These are phyloP conservation scores for Propsilocerus akamusi DNA, from an alignment of 1,140 invertebrate genomes.

Conservation along the genomic window DNA sequence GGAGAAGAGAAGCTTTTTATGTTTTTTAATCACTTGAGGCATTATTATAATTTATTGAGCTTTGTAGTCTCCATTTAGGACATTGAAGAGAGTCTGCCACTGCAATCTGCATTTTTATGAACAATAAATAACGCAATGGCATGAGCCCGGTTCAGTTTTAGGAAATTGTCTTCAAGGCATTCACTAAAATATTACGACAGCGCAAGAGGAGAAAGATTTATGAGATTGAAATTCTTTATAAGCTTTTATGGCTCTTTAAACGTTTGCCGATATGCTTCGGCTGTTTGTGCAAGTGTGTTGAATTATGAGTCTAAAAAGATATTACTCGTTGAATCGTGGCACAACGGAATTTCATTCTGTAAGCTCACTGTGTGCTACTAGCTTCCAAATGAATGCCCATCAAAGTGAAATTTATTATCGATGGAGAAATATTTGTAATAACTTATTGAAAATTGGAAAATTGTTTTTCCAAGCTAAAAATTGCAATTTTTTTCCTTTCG, in stretches of 20 bases:
- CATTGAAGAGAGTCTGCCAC: background rate
- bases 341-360: no score
- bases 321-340: no score
- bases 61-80: background rate
- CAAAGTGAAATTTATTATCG: background rate
- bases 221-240: background rate
- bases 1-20: no score
- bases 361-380: no score
- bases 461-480: background rate
- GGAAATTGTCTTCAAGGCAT: slow-evolving; percentile 1
- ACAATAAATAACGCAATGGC: slow-evolving; percentile 1
- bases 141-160: no score
- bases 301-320: no score
- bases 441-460: slow-evolving; percentile 3
- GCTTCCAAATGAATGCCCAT: background rate
- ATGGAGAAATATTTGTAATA: background rate
- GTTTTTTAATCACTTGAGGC: background rate
- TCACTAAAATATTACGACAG: background rate
- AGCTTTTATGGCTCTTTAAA: slow-evolving; percentile 1
- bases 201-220: background rate
- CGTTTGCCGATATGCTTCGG: background rate
- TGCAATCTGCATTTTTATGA: background rate
- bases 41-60: slow-evolving; percentile 2
- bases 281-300: no score
- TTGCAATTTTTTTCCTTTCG: background rate